These are phyloP conservation scores for Macropis europaea DNA, from an alignment of 2,888 invertebrate species.

Conservation along the genomic window DNA sequence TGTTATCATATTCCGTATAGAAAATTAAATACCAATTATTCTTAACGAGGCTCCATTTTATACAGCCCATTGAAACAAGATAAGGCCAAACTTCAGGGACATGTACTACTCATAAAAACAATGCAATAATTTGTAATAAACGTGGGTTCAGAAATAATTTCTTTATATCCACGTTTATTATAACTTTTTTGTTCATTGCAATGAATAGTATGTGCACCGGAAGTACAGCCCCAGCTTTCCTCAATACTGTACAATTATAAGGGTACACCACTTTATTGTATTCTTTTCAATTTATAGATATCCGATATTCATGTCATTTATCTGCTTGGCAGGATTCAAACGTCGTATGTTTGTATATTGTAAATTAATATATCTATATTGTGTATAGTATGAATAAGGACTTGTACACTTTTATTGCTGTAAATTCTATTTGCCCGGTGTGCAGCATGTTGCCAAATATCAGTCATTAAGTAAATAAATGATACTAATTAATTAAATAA, in stretches of 20 bases:
- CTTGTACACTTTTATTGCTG: constrained; percentile 47
- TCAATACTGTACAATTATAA: constrained; percentile 4
- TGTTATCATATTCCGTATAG: constrained; percentile 19
- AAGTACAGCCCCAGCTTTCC: too few relatives aligned
- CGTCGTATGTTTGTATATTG: constrained; percentile 58
- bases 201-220: too few relatives aligned
- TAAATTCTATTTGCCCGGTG: constrained; percentile 48
- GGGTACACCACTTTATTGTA: constrained; percentile 14
- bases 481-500: constrained; percentile 25
- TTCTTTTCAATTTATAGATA: background rate
- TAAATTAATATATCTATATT: constrained; percentile 56
- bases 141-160: too few relatives aligned
- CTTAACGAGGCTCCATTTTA: constrained; percentile 18
- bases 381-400: constrained; percentile 51
- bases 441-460: constrained; percentile 59
- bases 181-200: too few relatives aligned
- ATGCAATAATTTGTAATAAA: too few relatives aligned
- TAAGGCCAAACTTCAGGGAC: too few relatives aligned
- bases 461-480: constrained; percentile 52
- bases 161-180: too few relatives aligned
- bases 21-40: constrained; percentile 27
- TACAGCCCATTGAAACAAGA: too few relatives aligned
- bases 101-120: too few relatives aligned
- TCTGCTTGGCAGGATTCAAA: constrained; percentile 10
- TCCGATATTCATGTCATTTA: constrained; percentile 8